Conservation (phyloP, 1,140 invertebrate species). For the Aphidius gifuensis region DNA sequence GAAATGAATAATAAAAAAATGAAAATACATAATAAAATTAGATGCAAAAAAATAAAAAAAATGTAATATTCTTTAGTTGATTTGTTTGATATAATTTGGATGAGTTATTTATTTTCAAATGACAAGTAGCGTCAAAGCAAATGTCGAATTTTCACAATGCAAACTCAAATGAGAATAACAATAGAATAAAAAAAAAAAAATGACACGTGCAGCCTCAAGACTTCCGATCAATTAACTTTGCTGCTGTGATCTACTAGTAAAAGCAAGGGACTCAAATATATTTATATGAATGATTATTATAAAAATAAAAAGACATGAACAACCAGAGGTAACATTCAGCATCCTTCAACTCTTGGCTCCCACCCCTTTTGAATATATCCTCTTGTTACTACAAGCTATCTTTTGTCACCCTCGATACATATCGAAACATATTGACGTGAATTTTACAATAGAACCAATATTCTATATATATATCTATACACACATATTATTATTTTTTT, state of each 20-base stretch:
- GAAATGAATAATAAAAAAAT: too few species aligned
- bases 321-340: neutral
- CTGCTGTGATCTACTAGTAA: slow-evolving; percentile 11
- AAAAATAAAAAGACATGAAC: slow-evolving; percentile 1
- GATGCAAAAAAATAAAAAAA: too few species aligned
- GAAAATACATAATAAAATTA: too few species aligned
- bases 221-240: slow-evolving; percentile 49
- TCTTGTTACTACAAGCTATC: too few species aligned
- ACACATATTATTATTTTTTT: neutral
- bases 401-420: slow-evolving; percentile 17
- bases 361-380: slow-evolving; percentile 15
- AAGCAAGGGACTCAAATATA: too few species aligned
- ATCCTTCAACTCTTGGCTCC: slow-evolving; percentile 14
- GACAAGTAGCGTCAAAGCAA: slow-evolving; percentile 23
- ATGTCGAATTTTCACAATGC: slow-evolving; percentile 17
- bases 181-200: slow-evolving; percentile 33
- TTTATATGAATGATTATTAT: slow-evolving; percentile 28
- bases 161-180: neutral
- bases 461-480: slow-evolving; percentile 1
- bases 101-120: too few species aligned
- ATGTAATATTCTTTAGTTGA: too few species aligned
- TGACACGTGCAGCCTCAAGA: slow-evolving; percentile 47
- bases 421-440: slow-evolving; percentile 50
- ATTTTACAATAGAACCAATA: slow-evolving; percentile 36
- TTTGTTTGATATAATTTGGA: too few species aligned